phyloP scores from a whole-genome alignment of 2,797 vertebrate genomes.

The Peromyscus nudipes region DNA sequence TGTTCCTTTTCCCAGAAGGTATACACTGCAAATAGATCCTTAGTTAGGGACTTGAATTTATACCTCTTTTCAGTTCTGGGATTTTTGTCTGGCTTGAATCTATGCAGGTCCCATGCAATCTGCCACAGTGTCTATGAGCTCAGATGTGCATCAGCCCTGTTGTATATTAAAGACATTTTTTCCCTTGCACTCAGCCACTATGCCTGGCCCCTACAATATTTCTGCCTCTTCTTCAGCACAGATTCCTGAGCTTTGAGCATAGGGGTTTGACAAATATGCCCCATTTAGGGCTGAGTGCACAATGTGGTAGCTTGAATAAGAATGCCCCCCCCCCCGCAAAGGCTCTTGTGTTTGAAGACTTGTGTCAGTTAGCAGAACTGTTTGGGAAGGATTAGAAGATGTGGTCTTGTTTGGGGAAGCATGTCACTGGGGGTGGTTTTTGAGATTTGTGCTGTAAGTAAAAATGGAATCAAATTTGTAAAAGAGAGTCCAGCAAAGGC shows the following conservation, averaged over 20 bases:
- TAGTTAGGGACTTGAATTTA: background rate
- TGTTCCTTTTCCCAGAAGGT: background rate
- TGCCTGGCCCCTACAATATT: background rate
- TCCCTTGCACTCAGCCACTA: background rate
- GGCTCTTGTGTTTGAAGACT: background rate
- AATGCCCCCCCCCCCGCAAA: background rate
- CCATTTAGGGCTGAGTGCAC: background rate
- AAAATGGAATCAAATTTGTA: background rate
- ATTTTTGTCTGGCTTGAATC: background rate
- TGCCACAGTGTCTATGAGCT: background rate
- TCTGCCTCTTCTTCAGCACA: background rate
- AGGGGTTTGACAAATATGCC: background rate
- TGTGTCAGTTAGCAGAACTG: background rate
- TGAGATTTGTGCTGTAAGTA: background rate
- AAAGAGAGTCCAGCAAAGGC: background rate
- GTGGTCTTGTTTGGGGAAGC: background rate
- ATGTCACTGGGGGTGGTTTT: background rate
- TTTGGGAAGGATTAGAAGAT: background rate
- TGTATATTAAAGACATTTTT: background rate
- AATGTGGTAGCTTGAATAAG: background rate
- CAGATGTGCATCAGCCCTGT: background rate
- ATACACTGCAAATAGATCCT: background rate
- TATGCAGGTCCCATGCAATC: background rate
- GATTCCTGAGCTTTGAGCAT: background rate
- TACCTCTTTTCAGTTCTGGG: background rate